Conservation (phyloP, 1,140 invertebrate genomes). For the Drosophila eugracilis region DNA sequence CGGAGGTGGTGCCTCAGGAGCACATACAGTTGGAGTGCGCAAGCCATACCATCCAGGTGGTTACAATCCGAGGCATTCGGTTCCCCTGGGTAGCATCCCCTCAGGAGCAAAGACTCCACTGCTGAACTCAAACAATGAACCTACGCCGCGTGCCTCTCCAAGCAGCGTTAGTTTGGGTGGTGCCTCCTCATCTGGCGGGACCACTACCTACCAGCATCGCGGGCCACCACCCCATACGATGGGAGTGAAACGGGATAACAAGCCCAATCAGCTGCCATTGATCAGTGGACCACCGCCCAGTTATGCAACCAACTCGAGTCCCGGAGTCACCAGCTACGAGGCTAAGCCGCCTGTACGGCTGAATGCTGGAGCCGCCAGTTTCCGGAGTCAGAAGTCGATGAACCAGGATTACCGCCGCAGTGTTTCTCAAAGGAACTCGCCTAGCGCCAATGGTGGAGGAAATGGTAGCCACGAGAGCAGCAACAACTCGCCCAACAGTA, state of each 20-base stretch:
- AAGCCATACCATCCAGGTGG: constrained; percentile 71
- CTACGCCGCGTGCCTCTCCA: constrained; percentile 74
- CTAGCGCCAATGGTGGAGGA: constrained; percentile 73
- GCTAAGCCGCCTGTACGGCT: constrained; percentile 73
- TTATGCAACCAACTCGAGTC: constrained; percentile 50
- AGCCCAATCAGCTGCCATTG: constrained; percentile 67
- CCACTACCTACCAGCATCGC: constrained; percentile 55
- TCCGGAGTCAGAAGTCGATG: constrained; percentile 74
- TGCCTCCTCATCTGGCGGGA: constrained; percentile 35
- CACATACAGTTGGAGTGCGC: constrained; percentile 27
- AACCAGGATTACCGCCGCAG: constrained; percentile 77
- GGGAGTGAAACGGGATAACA: constrained; percentile 66
- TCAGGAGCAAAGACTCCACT: constrained; percentile 66
- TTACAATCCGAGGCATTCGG: constrained; percentile 70
- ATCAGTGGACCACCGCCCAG: constrained; percentile 76
- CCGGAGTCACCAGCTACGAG: constrained; percentile 43
- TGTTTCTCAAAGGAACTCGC: constrained; percentile 81
- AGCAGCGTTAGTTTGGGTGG: constrained; percentile 63
- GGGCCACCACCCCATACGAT: constrained; percentile 63
- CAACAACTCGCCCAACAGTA: constrained; percentile 84
- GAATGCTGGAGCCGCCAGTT: constrained; percentile 74
- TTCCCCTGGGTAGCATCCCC: constrained; percentile 54
- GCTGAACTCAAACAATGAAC: constrained; percentile 73
- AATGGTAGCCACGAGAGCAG: constrained; percentile 80
- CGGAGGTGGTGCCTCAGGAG: constrained; percentile 5